A percentile compares a stretch with the other conserved stretches of the same genome.
phyloP scores from a whole-genome alignment of 1,140 invertebrate species.

The Philopotamus ludificatus region DNA sequence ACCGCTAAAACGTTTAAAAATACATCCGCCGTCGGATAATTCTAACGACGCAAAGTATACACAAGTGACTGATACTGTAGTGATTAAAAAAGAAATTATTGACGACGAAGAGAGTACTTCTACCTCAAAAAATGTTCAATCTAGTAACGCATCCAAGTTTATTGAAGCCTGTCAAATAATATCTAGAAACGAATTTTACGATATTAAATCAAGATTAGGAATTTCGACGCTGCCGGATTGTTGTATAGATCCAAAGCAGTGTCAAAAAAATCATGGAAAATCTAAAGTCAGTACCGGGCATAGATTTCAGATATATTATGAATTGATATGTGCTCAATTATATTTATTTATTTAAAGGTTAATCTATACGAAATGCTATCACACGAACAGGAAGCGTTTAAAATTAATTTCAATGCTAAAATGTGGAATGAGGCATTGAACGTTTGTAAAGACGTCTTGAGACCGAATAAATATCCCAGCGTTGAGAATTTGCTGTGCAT shows the following conservation, averaged over 20 bases:
- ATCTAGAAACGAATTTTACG: constrained; percentile 40
- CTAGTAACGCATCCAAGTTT: constrained; percentile 41
- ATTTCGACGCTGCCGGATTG: constrained; percentile 45
- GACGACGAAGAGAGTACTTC: neutral
- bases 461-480: constrained; percentile 46
- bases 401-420: constrained; percentile 46
- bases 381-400: constrained; percentile 45
- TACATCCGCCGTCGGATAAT: neutral
- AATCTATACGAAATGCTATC: constrained; percentile 35
- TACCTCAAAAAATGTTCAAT: neutral
- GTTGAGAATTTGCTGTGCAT: constrained; percentile 46
- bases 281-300: neutral
- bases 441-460: constrained; percentile 45
- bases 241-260: neutral
- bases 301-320: neutral
- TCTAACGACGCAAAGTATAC: no score
- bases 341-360: constrained; percentile 5
- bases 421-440: constrained; percentile 50
- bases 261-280: constrained; percentile 11
- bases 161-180: constrained; percentile 43
- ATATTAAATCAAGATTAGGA: constrained; percentile 36
- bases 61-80: no score
- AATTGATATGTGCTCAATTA: neutral
- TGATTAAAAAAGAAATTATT: no score
- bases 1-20: neutral